Evolutionary conservation across 2,113 vertebrate genomes (phyloP).

Genomic region (Cariama cristata): DNA sequence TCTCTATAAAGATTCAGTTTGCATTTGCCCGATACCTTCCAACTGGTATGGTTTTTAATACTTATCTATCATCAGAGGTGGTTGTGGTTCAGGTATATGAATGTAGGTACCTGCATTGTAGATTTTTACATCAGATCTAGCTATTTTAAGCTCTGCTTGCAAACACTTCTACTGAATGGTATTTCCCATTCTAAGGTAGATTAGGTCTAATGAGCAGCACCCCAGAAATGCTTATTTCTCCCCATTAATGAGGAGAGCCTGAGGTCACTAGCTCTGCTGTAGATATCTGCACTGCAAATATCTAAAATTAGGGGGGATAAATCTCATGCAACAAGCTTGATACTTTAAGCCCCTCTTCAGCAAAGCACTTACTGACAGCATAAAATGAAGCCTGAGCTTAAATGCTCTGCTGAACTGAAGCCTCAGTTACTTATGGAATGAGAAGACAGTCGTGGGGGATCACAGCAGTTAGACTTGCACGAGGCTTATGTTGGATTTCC

Average conservation of each 20-base stretch:
- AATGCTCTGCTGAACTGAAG: neutral
- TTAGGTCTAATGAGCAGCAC: neutral
- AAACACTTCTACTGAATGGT: neutral
- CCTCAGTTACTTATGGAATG: constrained; percentile 5
- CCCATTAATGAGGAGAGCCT: neutral
- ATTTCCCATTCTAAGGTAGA: neutral
- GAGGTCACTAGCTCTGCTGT: neutral
- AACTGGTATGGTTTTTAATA: neutral
- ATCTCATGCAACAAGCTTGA: neutral
- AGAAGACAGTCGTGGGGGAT: neutral
- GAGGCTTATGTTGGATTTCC: neutral
- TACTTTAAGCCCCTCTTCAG: constrained; percentile 3
- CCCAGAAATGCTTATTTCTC: neutral
- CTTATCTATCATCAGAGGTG: neutral
- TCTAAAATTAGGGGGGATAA: constrained; percentile 19
- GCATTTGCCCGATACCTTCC: neutral
- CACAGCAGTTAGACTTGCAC: neutral
- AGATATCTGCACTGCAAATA: neutral
- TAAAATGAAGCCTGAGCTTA: constrained; percentile 36
- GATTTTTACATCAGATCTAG: neutral
- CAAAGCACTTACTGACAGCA: constrained; percentile 1
- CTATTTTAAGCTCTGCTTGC: neutral
- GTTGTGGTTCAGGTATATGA: neutral
- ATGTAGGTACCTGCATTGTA: neutral
- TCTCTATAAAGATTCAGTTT: neutral